Conservation (phyloP, 2,888 invertebrate species). For the Rhamnusium bicolor region DNA sequence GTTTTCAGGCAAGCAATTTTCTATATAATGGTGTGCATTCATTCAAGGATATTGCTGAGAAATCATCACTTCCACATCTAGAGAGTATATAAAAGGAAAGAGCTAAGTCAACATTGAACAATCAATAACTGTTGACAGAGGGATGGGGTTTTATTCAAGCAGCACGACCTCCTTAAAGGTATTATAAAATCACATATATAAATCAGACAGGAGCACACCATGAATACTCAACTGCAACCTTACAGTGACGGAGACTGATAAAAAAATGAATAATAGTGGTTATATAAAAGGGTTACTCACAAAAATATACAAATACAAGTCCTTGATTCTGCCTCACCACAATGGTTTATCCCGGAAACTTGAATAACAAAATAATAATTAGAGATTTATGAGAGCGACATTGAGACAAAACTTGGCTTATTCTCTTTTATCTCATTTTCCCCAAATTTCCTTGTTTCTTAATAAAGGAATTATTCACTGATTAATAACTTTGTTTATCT, state of each 20-base stretch:
- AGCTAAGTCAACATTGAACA: slow-evolving; percentile 49
- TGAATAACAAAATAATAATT: too few species aligned
- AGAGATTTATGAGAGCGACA: too few species aligned
- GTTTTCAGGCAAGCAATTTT: slow-evolving; percentile 10
- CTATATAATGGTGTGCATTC: not conserved
- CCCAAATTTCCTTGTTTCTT: too few species aligned
- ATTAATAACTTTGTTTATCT: too few species aligned
- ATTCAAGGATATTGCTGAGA: slow-evolving; percentile 1
- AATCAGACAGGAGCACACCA: slow-evolving; percentile 3
- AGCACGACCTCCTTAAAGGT: slow-evolving; percentile 29
- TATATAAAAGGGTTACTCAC: not conserved
- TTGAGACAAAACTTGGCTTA: too few species aligned
- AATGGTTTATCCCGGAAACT: too few species aligned
- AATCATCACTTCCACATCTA: slow-evolving; percentile 48
- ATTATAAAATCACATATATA: slow-evolving; percentile 23
- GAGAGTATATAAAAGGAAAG: slow-evolving; percentile 37
- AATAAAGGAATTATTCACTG: too few species aligned
- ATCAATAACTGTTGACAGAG: slow-evolving; percentile 50
- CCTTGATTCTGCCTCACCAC: too few species aligned
- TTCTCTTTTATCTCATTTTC: too few species aligned
- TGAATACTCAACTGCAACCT: slow-evolving; percentile 10
- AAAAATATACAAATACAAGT: not conserved
- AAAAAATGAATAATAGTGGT: not conserved
- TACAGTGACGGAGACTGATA: not conserved
- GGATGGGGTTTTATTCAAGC: slow-evolving; percentile 32